Base-by-base conservation (phyloP, 2,113 vertebrate species). In the Peromyscus leucopus region DNA sequence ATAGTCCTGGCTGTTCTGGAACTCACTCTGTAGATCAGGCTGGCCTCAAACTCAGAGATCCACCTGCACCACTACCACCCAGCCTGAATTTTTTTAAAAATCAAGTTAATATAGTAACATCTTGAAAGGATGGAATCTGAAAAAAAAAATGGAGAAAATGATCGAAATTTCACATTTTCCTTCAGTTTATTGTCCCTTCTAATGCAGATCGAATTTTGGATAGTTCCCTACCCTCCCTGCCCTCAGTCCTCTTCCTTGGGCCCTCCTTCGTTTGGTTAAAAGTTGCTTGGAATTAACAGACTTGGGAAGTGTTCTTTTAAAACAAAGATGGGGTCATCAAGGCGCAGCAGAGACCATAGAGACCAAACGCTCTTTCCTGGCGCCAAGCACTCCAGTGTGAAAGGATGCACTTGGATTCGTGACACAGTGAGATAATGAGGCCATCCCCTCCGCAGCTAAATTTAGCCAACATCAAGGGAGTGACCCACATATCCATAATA, bases 401-500 rank as follows among this genome's bases (percentile, higher is more conserved):
- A 59, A 84, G 92, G 93, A 94, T 69, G 88, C 69, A 86, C 85
- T 95, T 89, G 90, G 84, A 17, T 95, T 75, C 94, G 85, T 85
- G 86, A 92, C 72, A 88, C 89, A 75, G 22, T 42, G 90, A 85
- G 74, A 78, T 61, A 97, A 97, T 57, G 88, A 97, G 97, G 93
- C 83, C 97, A 93, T 74, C 72, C 61, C 84, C 83, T n/a, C 61
- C 39, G 69, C 33, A 39, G 93, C 92, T 98, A 96, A 96, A 92
- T 96, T 98, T 96, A 97, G 85, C 90, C 76, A 90, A 90, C 82
- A 88, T 95, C 83, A 88, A 93, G 93, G 93, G 93, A 96, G 67
- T 95, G 90, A 98, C 97, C 97, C 97, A 97, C 93, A 97, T 97
- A 83, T 82, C 92, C 97, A 33, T 90, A 96, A 92, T 28, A 93